Evolutionary conservation across 2,797 vertebrate genomes (phyloP).

Genomic region (Momotus momota): DNA sequence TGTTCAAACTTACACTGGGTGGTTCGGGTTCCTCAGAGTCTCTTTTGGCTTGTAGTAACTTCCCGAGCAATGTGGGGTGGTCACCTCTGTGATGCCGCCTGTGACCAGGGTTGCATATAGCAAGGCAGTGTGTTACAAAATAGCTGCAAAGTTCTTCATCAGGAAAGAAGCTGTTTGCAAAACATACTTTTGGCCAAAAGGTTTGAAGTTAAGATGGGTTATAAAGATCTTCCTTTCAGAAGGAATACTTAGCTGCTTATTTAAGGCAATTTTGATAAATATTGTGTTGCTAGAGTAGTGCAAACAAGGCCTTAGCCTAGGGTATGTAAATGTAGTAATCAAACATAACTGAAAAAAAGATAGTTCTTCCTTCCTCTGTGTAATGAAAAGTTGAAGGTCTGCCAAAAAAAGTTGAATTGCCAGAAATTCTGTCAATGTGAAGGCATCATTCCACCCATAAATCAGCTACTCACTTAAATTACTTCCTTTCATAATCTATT

Average conservation of each 20-base stretch:
- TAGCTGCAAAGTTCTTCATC: neutral
- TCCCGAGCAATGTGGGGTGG: neutral
- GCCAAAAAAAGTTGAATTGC: constrained; percentile 57
- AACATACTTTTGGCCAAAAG: neutral
- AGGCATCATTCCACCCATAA: constrained; percentile 58
- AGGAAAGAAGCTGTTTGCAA: neutral
- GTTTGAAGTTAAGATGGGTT: neutral
- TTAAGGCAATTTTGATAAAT: constrained; percentile 23
- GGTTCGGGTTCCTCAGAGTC: neutral
- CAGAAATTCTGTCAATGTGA: constrained; percentile 63
- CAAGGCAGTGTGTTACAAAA: neutral
- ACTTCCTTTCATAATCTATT: constrained; percentile 60
- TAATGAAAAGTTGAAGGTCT: constrained; percentile 57
- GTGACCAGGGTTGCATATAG: neutral
- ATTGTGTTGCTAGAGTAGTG: neutral
- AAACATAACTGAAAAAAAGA: constrained; percentile 33
- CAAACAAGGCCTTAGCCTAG: constrained; percentile 17
- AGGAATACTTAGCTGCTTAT: neutral
- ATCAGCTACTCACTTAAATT: constrained; percentile 63
- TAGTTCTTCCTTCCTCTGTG: constrained; percentile 60
- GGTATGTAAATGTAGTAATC: constrained; percentile 23
- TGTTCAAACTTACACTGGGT: neutral
- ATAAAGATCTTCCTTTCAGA: neutral
- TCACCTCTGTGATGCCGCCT: neutral
- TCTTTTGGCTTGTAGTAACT: neutral